Conservation (phyloP, 2,888 invertebrate genomes). For the Calliopum simillimum region DNA sequence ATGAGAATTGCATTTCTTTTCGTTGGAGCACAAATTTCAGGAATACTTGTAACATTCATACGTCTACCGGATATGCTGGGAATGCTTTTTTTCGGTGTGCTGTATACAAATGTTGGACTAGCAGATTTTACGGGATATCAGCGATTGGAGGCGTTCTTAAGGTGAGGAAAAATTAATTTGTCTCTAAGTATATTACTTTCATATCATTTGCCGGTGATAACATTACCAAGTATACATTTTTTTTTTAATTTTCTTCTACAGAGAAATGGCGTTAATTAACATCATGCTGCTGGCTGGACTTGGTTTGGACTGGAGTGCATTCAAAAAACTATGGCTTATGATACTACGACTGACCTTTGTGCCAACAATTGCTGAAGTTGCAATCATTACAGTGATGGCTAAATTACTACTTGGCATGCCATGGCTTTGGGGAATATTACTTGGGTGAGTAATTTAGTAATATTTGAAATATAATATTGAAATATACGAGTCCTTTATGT, state of each 20-base stretch:
- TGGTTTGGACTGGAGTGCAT: constrained; percentile 72
- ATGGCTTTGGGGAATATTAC: constrained; percentile 72
- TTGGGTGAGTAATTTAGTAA: constrained; percentile 66
- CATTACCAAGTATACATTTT: background rate
- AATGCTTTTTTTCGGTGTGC: constrained; percentile 73
- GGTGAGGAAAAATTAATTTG: constrained; percentile 62
- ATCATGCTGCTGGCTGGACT: constrained; percentile 76
- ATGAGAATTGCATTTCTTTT: constrained; percentile 65
- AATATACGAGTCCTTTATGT: too few species aligned
- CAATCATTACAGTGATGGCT: constrained; percentile 69
- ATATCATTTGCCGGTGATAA: too few species aligned
- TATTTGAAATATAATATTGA: too few species aligned
- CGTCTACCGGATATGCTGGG: constrained; percentile 72
- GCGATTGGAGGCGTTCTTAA: constrained; percentile 68
- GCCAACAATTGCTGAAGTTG: constrained; percentile 73
- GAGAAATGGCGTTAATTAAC: constrained; percentile 74
- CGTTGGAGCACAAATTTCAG: constrained; percentile 63
- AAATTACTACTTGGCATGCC: constrained; percentile 72
- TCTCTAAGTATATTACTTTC: too few species aligned
- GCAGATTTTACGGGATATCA: constrained; percentile 68
- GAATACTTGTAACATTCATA: constrained; percentile 60
- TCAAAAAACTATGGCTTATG: constrained; percentile 70
- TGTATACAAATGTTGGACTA: constrained; percentile 69
- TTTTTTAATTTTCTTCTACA: constrained; percentile 50
- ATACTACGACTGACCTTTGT: constrained; percentile 71